Base-by-base conservation (phyloP, 2,797 vertebrate species). In the Anguilla anguilla region DNA sequence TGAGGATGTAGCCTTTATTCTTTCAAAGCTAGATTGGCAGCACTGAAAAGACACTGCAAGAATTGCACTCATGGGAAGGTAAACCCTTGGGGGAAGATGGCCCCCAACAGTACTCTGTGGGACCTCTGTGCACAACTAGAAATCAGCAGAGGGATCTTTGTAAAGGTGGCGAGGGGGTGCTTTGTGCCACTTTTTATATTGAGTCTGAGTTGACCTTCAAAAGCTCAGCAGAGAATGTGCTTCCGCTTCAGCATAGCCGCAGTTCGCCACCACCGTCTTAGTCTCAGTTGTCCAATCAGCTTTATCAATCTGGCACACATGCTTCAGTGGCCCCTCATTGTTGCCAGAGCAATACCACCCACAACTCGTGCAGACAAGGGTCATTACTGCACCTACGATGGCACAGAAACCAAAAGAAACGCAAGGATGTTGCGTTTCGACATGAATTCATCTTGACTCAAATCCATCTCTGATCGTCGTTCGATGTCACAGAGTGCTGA, bases 401-500 rank as follows among this genome's bases (percentile, higher is more conserved):
- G 11, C 19, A 6, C 74, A 39, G 17, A 43, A 43, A 31, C 53
- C 77, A 64, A 69, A 49, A 87, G 59, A 61, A 4, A 25, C 28
- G 0, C 67, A 87, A 83, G 69, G 59, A 59, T 67, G 82, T 83
- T 35, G 79, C 5, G 31, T 61, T 51, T 35, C 35, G 53, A 69
- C n/a, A 67, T 87, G 82, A 83, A 87, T 87, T 83, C 67, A 39
- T 49, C 72, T 17, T 43, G 28, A 69, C 22, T 69, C 43, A 49
- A 83, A 83, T 83, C 59, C 53, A 22, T 39, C 55, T 35, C 15
- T 69, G n/a, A 69, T 64, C 31, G 57, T 90, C 86, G 67, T 92
- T 83, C 90, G 90, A 91, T 92, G 89, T 92, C 90, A 93, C 89
- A 89, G 91, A 93, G 88, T 81, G 79, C 91, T 91, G 91, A 88